These are phyloP conservation scores for Campaea margaritaria DNA, from an alignment of 2,888 invertebrate genomes.

Conservation along the genomic window DNA sequence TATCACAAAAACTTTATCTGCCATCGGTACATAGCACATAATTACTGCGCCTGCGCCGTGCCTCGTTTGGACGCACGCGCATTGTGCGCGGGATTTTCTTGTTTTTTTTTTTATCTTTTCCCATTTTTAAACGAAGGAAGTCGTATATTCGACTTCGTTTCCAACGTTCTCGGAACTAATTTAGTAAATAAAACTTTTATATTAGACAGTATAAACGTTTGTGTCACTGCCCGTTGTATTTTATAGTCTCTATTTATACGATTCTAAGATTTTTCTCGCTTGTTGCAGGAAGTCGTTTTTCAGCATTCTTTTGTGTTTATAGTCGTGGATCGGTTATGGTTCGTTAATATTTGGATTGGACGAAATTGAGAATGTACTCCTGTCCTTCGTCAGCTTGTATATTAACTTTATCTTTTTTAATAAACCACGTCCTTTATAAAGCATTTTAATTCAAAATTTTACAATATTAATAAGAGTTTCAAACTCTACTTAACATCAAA, in stretches of 20 bases:
- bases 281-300: conserved; percentile 71
- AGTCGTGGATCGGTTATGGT: conserved; percentile 29
- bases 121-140: conserved; percentile 79
- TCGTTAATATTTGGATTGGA: conserved; percentile 33
- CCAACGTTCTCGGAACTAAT: conserved; percentile 72
- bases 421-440: too few relatives aligned
- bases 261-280: conserved; percentile 51
- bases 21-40: conserved; percentile 66
- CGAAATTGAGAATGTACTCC: conserved; percentile 18
- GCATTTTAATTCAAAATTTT: too few relatives aligned
- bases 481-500: background rate
- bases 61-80: conserved; percentile 71
- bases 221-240: conserved; percentile 59
- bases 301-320: conserved; percentile 42
- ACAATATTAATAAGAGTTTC: background rate
- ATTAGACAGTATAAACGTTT: conserved; percentile 42
- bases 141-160: conserved; percentile 59
- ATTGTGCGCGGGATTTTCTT: conserved; percentile 69
- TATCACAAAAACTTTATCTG: conserved; percentile 45
- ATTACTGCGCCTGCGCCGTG: conserved; percentile 66
- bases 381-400: conserved; percentile 9
- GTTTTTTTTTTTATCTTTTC: conserved; percentile 65
- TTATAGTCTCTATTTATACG: conserved; percentile 70
- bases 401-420: too few relatives aligned
- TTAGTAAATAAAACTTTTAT: conserved; percentile 70